A percentile compares a stretch with the other conserved stretches of the same genome.
These are phyloP conservation scores for Apamea sordens DNA, from an alignment of 2,888 invertebrate genomes.

Conservation along the genomic window DNA sequence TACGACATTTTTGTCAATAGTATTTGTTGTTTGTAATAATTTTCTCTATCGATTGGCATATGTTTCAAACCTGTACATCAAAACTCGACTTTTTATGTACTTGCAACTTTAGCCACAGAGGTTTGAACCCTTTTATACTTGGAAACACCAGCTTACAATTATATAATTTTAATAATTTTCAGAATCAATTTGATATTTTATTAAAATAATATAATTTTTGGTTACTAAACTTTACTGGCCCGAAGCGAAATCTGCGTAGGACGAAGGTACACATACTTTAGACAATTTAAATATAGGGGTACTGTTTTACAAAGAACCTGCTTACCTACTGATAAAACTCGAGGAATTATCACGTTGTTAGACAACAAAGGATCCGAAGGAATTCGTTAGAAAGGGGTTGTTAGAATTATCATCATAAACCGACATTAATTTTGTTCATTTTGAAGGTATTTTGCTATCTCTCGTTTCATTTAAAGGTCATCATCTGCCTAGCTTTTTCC, in stretches of 20 bases:
- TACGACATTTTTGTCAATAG: too few species aligned
- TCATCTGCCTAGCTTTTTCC: too few species aligned
- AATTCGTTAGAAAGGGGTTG: not conserved
- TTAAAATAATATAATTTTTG: slow-evolving; percentile 16
- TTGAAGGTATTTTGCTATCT: not conserved
- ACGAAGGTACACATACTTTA: slow-evolving; percentile 34
- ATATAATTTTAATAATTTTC: not conserved
- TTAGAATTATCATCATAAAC: not conserved
- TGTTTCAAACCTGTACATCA: too few species aligned
- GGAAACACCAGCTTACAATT: not conserved
- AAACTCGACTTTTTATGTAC: too few species aligned
- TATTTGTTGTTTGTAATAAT: too few species aligned
- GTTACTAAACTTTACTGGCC: slow-evolving; percentile 6
- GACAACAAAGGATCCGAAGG: slow-evolving; percentile 6
- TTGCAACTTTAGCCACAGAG: too few species aligned
- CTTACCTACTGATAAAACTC: slow-evolving; percentile 11
- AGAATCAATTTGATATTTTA: not conserved
- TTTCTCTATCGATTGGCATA: too few species aligned
- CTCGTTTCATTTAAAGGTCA: not conserved
- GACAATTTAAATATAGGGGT: slow-evolving; percentile 7
- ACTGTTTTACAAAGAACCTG: slow-evolving; percentile 16
- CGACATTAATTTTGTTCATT: not conserved
- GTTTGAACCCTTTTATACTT: too few species aligned
- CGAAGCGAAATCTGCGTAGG: slow-evolving; percentile 26
- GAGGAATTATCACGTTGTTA: not conserved